Evolutionary conservation across 2,888 invertebrate genomes (phyloP), one percentile per base, ranked within the genome.

Genomic region (Zele albiditarsus): DNA sequence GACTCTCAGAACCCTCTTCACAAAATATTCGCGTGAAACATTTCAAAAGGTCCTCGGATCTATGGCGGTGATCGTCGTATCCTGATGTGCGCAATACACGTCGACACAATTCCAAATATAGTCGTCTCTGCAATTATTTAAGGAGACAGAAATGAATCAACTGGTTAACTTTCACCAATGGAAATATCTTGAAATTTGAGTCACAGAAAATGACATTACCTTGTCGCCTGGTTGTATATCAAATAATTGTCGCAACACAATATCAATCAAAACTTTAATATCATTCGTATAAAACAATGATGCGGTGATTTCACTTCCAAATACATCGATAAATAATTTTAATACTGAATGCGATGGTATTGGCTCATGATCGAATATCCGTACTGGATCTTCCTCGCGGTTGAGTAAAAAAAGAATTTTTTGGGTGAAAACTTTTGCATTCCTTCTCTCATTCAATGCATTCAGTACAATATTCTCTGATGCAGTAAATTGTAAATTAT

Each of bases 261-360:
- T 98, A 87, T 98, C 98, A 78, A 98, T 94, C 75, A 98, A 92
- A 60, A 98, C 98, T 90, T 96, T 96, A 58, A 96, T 94, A 87
- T 98, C 98, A 86, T 98, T 98, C 0, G 97, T 97, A 89, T 98
- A 98, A 90, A 98, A 96, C 79, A 98, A 92, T 80, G 93, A 93
- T 0, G 98, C 95, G 0, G 97, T 97, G 79, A 93, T 92, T 80
- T 93, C 92, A 81, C 93, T 92, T 78, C 93, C 93, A 89, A 97
- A 97, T 80, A 98, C 90, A 89, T 98, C 98, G 62, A 94, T 94
- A 81, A 96, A 94, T 82, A 98, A 92, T 90, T 98, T 98, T 66
- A 97, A 90, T 10, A 98, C 94, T 0, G 98, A 95, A 90, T 98
- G 96, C 70, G 94, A 92, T 0, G 95, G 95, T 77, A 93, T 92